Percentiles rank a stretch among this genome's conserved stretches.
Conservation (phyloP, 2,797 vertebrate species). For the Fundulus diaphanus region DNA sequence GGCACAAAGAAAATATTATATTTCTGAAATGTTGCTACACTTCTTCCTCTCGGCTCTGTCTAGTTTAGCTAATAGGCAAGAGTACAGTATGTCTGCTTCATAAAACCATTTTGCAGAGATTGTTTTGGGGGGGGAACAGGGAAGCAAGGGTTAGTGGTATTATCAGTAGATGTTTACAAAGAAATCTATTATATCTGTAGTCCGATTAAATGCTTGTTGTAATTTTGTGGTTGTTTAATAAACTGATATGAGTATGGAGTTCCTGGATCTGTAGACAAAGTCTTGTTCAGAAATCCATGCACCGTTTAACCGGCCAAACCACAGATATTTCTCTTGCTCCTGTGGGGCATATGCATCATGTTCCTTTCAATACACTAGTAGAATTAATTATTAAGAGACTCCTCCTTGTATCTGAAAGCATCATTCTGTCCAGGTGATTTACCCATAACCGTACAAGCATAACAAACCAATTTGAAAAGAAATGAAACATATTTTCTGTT, state of each 20-base stretch:
- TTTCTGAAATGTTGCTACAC: not conserved
- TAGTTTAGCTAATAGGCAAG: not conserved
- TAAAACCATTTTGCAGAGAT: not conserved
- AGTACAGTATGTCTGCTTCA: not conserved
- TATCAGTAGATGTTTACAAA: not conserved
- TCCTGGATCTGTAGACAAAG: not conserved
- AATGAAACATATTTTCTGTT: not conserved
- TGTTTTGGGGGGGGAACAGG: not conserved
- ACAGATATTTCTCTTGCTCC: not conserved
- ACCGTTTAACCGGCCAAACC: not conserved
- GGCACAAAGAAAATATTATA: not conserved
- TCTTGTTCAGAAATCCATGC: conserved; percentile 6
- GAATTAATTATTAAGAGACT: too few relatives aligned
- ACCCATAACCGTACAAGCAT: not conserved
- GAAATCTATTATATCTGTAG: not conserved
- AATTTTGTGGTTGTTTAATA: too few relatives aligned
- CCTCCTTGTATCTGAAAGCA: not conserved
- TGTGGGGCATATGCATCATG: not conserved
- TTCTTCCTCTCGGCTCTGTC: not conserved
- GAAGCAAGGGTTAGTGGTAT: not conserved
- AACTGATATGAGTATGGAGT: too few relatives aligned
- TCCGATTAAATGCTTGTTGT: too few relatives aligned
- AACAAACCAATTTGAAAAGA: not conserved
- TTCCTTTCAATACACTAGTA: not conserved
- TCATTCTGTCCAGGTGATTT: not conserved